Conservation (phyloP, 2,797 vertebrate genomes). For the Microctenopoma lineatum region DNA sequence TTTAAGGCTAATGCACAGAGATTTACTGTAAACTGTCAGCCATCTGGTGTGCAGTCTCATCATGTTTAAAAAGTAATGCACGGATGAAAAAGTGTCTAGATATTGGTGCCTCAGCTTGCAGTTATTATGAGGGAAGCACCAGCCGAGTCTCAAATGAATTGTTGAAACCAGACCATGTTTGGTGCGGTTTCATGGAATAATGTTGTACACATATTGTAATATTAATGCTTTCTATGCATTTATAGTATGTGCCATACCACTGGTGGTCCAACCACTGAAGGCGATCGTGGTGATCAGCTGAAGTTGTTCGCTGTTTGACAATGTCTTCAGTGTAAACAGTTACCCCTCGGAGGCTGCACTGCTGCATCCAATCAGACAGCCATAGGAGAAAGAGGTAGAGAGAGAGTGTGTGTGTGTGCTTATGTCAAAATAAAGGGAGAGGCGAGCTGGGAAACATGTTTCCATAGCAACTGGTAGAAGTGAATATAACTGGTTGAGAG, state of each 20-base stretch:
- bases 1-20: slow-evolving; percentile 55
- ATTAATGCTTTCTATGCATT: slow-evolving; percentile 6
- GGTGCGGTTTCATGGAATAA: slow-evolving; percentile 11
- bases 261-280: slow-evolving; percentile 10
- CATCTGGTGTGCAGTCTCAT: slow-evolving; percentile 57
- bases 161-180: slow-evolving; percentile 33
- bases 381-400: slow-evolving; percentile 44
- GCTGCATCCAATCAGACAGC: slow-evolving; percentile 67
- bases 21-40: slow-evolving; percentile 43
- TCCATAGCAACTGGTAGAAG: slow-evolving; percentile 83
- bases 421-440: slow-evolving; percentile 71
- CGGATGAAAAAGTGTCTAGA: slow-evolving; percentile 49
- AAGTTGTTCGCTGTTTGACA: slow-evolving; percentile 57
- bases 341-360: slow-evolving; percentile 56
- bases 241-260: slow-evolving; percentile 1
- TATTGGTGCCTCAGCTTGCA: slow-evolving; percentile 40
- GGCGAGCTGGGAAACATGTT: slow-evolving; percentile 72
- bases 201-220: slow-evolving; percentile 5
- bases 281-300: slow-evolving; percentile 41
- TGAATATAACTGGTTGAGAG: slow-evolving; percentile 81
- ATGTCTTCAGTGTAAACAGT: slow-evolving; percentile 66
- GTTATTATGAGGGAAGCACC: slow-evolving; percentile 46
- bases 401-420: slow-evolving; percentile 8
- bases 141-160: slow-evolving; percentile 40
- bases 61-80: slow-evolving; percentile 45